A percentile compares a stretch with the other conserved stretches of the same genome.
These are phyloP conservation scores for Ctena decussata DNA, from an alignment of 2,888 invertebrate genomes.

Conservation along the genomic window DNA sequence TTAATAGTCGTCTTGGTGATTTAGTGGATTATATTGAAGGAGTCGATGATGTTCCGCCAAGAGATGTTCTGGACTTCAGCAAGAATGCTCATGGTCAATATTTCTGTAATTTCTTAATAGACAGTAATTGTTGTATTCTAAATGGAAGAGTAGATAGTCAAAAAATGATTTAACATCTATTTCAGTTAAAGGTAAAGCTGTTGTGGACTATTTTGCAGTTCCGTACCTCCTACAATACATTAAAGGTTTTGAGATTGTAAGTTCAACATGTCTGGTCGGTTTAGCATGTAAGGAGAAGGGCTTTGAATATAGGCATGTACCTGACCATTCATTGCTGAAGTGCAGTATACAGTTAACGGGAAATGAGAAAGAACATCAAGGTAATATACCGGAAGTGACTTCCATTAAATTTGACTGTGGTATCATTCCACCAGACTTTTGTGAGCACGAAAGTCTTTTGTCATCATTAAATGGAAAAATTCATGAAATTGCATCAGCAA, in stretches of 20 bases:
- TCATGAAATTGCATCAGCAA: neutral
- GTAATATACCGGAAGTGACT: neutral
- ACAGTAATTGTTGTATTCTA: neutral
- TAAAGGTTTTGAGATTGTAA: neutral
- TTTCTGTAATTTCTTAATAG: neutral
- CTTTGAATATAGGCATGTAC: neutral
- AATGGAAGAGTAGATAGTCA: conserved; percentile 3
- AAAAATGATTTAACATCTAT: neutral
- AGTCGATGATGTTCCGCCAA: neutral
- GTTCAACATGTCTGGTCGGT: neutral
- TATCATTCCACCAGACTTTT: neutral
- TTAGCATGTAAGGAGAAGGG: neutral
- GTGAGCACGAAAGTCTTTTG: neutral
- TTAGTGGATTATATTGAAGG: conserved; percentile 13
- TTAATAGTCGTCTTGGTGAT: too few relatives aligned
- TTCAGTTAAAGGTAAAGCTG: neutral
- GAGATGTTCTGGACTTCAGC: conserved; percentile 23
- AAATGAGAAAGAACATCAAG: neutral
- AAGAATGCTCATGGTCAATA: conserved; percentile 1
- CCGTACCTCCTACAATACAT: neutral
- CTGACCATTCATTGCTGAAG: neutral
- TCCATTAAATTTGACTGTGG: neutral
- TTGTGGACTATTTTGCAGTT: neutral
- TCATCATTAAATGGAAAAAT: conserved; percentile 4
- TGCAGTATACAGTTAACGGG: neutral